These are phyloP conservation scores for Enoplosus armatus DNA, from an alignment of 2,797 vertebrate genomes.

Conservation along the genomic window DNA sequence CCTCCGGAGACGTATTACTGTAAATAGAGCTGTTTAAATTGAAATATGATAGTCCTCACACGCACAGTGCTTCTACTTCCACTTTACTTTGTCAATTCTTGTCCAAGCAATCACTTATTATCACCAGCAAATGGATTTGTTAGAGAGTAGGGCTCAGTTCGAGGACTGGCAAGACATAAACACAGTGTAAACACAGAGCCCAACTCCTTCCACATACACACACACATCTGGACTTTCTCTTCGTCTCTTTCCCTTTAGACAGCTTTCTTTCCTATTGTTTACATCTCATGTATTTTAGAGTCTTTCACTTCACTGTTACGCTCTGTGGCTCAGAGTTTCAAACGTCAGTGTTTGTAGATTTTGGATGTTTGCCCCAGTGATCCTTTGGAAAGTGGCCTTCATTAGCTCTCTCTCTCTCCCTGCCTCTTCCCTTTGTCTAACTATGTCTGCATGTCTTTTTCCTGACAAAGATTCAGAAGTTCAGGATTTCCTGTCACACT, in stretches of 20 bases:
- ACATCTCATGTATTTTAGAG: slow-evolving; percentile 46
- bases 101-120: slow-evolving; percentile 30
- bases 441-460: not conserved
- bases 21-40: slow-evolving; percentile 17
- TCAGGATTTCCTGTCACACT: slow-evolving; percentile 11
- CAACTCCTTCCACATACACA: slow-evolving; percentile 11
- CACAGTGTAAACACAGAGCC: slow-evolving; percentile 4
- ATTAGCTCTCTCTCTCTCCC: slow-evolving; percentile 3
- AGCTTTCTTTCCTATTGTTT: slow-evolving; percentile 38
- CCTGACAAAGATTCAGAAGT: slow-evolving; percentile 14
- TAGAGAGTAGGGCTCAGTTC: slow-evolving; percentile 21
- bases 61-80: not conserved
- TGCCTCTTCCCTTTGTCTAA: slow-evolving; percentile 15
- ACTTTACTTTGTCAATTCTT: slow-evolving; percentile 33
- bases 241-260: slow-evolving; percentile 17
- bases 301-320: slow-evolving; percentile 32
- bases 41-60: slow-evolving; percentile 23
- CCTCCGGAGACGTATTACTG: slow-evolving; percentile 9
- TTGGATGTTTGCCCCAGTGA: slow-evolving; percentile 55
- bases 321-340: slow-evolving; percentile 37
- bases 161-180: slow-evolving; percentile 26
- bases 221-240: slow-evolving; percentile 39
- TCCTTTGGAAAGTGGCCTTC: slow-evolving; percentile 41
- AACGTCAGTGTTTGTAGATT: slow-evolving; percentile 61
- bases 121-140: slow-evolving; percentile 42